Base-by-base conservation (phyloP, 2,797 vertebrate genomes). In the Pseudochromis fuscus region DNA sequence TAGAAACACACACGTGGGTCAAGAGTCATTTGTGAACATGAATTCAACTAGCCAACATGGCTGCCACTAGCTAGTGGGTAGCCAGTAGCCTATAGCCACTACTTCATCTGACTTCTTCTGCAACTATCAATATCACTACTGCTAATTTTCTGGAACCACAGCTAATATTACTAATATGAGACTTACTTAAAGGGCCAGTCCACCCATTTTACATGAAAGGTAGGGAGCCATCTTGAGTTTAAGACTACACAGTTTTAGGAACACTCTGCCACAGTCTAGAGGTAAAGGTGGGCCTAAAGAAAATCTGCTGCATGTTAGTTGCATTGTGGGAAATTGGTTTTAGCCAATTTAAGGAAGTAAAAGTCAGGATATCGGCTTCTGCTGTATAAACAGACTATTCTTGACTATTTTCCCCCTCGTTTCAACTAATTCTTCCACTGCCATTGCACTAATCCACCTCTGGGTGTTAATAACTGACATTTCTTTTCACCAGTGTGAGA, bases 1-100 rank as follows among this genome's bases (percentile, higher is more conserved):
- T 40, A 74, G 4, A 50, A 44, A 67, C 15, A 84, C 48, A 81
- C 2, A 67, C 19, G 9, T 16, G 27, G 33, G 30, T 57, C 16
- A 4, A 4, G 15, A 7, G 24, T 46, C 3, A 5, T 49, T 45
- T 10, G 1, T 71, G 45, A 44, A 18, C 4, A 51, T 49, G 4
- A 58, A 45, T 15, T 27, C 15, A 48, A 40, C 1, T 7, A 19
- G 40, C 10, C 33, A 42, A 46, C 18, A 35, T 68, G 24, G 24
- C 70, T 16, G 18, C 35, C 12, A 11, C 13, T 18, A 15, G 11
- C 19, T 12, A 58, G 15, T 11, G 40, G 50, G 19, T 56, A 33
- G 15, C 16, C 18, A 44, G 5, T 23, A 42, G 63, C 33, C 13
- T 10, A 10, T 46, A 13, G 40, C 19, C 7, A 21, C 24, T 13